These are phyloP conservation scores for Chironomus tepperi DNA, from an alignment of 1,140 invertebrate genomes.

Conservation along the genomic window DNA sequence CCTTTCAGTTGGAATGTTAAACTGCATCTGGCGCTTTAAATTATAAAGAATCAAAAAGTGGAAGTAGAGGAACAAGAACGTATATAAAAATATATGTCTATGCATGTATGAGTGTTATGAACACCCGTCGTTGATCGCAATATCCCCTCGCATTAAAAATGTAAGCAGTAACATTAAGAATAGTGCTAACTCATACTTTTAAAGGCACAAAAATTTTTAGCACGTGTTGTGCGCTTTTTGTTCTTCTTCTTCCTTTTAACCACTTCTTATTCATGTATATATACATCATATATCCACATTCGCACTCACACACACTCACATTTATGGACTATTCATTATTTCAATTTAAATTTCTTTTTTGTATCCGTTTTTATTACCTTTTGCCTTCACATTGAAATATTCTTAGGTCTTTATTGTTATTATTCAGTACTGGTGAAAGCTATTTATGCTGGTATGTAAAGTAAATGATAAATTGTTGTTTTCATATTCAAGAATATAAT, in stretches of 20 bases:
- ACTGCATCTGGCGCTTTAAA: constrained; percentile 20
- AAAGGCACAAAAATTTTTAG: not conserved
- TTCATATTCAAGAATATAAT: no score
- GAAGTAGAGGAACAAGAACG: not conserved
- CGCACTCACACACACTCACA: not conserved
- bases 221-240: not conserved
- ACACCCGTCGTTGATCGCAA: not conserved
- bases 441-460: no score
- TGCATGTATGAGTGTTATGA: not conserved
- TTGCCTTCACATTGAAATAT: no score
- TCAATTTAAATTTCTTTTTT: not conserved
- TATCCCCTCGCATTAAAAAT: not conserved
- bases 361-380: no score
- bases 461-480: no score
- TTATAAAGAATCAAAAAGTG: not conserved
- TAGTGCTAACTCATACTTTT: not conserved
- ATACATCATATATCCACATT: not conserved
- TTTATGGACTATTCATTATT: not conserved
- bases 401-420: no score
- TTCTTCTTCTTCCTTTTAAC: not conserved
- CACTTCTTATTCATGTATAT: not conserved
- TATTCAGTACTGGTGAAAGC: no score
- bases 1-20: not conserved
- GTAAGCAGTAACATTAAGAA: not conserved
- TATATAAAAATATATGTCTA: not conserved